phyloP scores from a whole-genome alignment of 2,888 invertebrate species.

The Rhopalosiphum nymphaeae region DNA sequence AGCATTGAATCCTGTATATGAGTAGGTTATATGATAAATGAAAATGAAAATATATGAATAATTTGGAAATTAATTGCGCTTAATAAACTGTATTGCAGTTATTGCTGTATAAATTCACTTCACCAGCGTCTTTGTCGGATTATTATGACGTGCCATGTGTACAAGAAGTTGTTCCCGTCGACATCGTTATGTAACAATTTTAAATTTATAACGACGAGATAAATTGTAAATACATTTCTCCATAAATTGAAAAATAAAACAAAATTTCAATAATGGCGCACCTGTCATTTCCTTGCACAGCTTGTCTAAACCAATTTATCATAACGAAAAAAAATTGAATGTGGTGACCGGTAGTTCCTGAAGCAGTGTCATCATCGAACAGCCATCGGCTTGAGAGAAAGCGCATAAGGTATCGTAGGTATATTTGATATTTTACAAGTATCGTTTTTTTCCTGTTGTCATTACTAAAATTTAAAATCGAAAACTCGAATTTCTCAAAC shows the following conservation, averaged over 20 bases:
- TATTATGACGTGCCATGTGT: not conserved
- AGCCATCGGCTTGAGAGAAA: slow-evolving; percentile 5
- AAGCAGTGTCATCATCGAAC: not conserved
- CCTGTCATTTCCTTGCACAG: not conserved
- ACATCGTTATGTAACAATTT: not conserved
- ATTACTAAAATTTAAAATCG: slow-evolving; percentile 17
- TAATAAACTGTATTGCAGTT: not conserved
- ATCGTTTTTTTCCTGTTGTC: not conserved
- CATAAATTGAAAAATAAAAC: not conserved
- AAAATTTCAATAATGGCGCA: not conserved
- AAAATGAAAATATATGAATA: not conserved
- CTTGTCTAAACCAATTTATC: not conserved
- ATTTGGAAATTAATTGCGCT: not conserved
- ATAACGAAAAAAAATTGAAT: not conserved
- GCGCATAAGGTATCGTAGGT: not conserved
- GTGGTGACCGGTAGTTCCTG: not conserved
- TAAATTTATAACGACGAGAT: not conserved
- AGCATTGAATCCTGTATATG: not conserved
- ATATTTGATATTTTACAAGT: not conserved
- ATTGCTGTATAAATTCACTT: not conserved
- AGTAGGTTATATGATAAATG: not conserved
- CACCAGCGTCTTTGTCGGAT: not conserved
- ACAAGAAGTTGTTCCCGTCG: not conserved
- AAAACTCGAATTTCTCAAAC: slow-evolving; percentile 17
- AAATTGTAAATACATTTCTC: not conserved